A percentile compares a stretch with the other conserved stretches of the same genome.
Evolutionary conservation across 2,797 vertebrate species (phyloP).

Genomic region (Threskiornis aethiopicus): DNA sequence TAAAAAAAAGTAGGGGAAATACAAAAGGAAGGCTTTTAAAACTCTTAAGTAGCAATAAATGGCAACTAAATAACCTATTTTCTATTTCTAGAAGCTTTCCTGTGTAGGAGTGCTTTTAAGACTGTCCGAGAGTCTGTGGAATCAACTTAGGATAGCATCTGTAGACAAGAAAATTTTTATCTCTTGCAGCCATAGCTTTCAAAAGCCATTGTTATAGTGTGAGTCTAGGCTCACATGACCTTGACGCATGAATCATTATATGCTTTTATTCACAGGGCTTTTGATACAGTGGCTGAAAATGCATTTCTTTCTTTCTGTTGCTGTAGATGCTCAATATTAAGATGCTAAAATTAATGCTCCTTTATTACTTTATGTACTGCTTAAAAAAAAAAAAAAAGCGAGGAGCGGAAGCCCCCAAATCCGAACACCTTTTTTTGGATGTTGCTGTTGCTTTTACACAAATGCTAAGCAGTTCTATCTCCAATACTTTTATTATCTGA

Average conservation of each 20-base stretch:
- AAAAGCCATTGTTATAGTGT: background rate
- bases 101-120: background rate
- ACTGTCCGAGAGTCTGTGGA: background rate
- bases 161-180: background rate
- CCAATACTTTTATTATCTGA: background rate
- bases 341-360: constrained; percentile 31
- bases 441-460: background rate
- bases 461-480: background rate
- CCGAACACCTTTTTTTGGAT: background rate
- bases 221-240: background rate
- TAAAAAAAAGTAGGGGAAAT: background rate
- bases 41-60: background rate
- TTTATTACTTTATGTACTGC: background rate
- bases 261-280: constrained; percentile 12
- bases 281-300: constrained; percentile 18
- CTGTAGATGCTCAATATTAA: background rate
- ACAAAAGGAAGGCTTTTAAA: background rate
- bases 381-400: background rate
- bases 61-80: background rate
- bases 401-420: background rate
- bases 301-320: background rate
- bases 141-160: background rate
- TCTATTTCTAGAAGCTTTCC: background rate
- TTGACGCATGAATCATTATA: constrained; percentile 17
- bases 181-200: background rate